Conservation (phyloP, 2,113 vertebrate genomes). For the Halichoerus grypus region DNA sequence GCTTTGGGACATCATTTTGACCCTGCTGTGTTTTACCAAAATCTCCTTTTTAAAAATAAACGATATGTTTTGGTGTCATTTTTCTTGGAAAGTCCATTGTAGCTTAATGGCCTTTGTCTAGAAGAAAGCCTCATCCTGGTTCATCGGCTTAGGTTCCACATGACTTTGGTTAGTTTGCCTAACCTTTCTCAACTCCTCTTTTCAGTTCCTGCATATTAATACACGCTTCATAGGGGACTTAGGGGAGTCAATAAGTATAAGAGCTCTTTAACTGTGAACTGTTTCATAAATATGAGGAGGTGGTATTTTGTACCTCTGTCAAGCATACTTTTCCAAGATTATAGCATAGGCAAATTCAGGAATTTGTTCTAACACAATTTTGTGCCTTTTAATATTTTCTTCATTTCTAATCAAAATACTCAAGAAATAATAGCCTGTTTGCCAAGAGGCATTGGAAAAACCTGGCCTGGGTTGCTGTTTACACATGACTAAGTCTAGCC, state of each 20-base stretch:
- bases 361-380: not conserved
- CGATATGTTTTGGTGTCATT: not conserved
- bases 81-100: not conserved
- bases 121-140: not conserved
- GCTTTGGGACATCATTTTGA: not conserved
- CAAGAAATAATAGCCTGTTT: slow-evolving; percentile 24
- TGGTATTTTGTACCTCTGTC: not conserved
- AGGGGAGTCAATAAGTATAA: not conserved
- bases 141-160: not conserved
- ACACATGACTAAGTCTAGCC: slow-evolving; percentile 56
- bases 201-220: not conserved
- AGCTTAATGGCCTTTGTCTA: not conserved
- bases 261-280: not conserved
- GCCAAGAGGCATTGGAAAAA: slow-evolving; percentile 32
- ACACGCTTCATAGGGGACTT: not conserved
- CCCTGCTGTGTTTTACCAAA: not conserved
- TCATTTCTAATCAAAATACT: slow-evolving; percentile 37
- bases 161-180: not conserved
- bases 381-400: slow-evolving; percentile 46
- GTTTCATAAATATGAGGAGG: not conserved
- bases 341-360: not conserved
- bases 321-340: slow-evolving; percentile 24
- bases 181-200: not conserved
- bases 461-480: slow-evolving; percentile 46
- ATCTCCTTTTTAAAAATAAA: slow-evolving; percentile 34